Evolutionary conservation across 2,888 invertebrate species (phyloP), one percentile per base, ranked within the genome.

Genomic region (Ophraella communa): DNA sequence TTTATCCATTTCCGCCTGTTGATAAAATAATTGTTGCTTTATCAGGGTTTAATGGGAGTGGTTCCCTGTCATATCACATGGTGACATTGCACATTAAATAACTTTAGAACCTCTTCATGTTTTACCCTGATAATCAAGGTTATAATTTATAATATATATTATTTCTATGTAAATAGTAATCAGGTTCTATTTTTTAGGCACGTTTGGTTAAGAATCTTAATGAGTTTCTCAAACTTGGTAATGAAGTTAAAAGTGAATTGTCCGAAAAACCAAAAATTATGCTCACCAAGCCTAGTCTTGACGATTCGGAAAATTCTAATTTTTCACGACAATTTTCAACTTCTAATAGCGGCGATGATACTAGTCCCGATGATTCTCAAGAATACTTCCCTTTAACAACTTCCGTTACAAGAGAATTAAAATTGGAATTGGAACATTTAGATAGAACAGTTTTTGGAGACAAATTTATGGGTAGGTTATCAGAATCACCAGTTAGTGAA

Each of bases 361-460:
- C 87, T 72, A 92, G 92, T 68, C 91, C 92, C 0, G 92, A 93
- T 72, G 92, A 93, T 79, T 90, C 91, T 1, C 90, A 92, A 72
- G 91, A 91, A 77, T 94, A 93, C 79, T 92, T 91, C 77, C 93
- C 94, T 2, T 91, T 95, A 89, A 92, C 93, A 0, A 94, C 93
- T 3, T 92, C 94, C 2, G 92, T 94, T 84, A 94, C 94, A 0
- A 87, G 93, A 74, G 94, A 94, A 79, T 82, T 94, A 74, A 87
- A 91, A 73, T 84, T 94, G 52, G 94, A 94, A 80, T 80, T 94
- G 68, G 94, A 94, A 77, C 93, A 92, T 78, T 83, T 94, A 73
- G 93, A 94, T 81, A 86, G 93, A 7, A 93, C 92, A 81, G 91
- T 94, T 3, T 93, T 93, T 77, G 93, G 93, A 0, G 84, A 85